Conservation (phyloP, 2,888 invertebrate genomes). For the Drosophila melanosoma region DNA sequence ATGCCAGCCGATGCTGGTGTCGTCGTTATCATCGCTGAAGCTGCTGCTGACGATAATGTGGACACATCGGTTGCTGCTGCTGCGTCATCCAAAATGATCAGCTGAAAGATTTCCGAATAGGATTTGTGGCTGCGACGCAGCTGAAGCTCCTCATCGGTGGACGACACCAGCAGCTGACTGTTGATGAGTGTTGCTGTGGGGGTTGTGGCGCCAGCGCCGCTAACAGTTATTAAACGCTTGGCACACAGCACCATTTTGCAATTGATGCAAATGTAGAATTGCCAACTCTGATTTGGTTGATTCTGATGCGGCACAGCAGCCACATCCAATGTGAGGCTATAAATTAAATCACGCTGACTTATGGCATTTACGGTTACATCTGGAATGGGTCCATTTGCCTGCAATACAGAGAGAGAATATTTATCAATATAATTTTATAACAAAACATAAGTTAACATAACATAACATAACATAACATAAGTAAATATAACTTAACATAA, state of each 20-base stretch:
- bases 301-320: slow-evolving; percentile 15
- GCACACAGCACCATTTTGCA: slow-evolving; percentile 83
- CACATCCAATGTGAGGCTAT: slow-evolving; percentile 70
- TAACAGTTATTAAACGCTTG: slow-evolving; percentile 56
- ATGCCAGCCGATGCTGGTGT: slow-evolving; percentile 76
- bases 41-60: slow-evolving; percentile 84
- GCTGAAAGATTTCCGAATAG: slow-evolving; percentile 90
- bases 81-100: slow-evolving; percentile 86
- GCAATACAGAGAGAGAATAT: slow-evolving; percentile 33
- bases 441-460: neutral
- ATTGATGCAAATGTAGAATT: slow-evolving; percentile 82
- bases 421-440: neutral
- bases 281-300: slow-evolving; percentile 70
- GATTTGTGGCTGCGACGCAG: slow-evolving; percentile 87
- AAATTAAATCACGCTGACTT: slow-evolving; percentile 80
- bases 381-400: slow-evolving; percentile 81
- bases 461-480: neutral
- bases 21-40: neutral
- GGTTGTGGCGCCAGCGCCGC: slow-evolving; percentile 36
- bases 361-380: slow-evolving; percentile 79
- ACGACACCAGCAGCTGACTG: slow-evolving; percentile 75
- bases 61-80: neutral
- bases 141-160: slow-evolving; percentile 87
- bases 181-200: slow-evolving; percentile 61
- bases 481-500: too few species aligned